phyloP scores from a whole-genome alignment of 2,113 vertebrate species.

The Tylochromis polylepis region DNA sequence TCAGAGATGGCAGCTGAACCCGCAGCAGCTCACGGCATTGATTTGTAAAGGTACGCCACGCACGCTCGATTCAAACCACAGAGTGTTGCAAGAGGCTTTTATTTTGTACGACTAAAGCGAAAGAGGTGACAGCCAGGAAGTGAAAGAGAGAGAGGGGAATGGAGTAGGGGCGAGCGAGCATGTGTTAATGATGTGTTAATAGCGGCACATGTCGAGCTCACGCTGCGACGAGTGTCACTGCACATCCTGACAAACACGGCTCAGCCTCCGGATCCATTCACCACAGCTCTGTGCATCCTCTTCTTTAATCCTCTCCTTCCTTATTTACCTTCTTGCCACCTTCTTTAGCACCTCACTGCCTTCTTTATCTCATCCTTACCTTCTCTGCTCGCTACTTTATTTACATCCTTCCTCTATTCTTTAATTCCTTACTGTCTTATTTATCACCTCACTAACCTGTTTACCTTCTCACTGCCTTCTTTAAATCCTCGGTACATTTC shows the following conservation, averaged over 20 bases:
- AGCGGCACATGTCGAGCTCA: background rate
- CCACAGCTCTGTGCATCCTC: background rate
- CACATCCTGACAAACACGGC: background rate
- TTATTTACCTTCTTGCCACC: background rate
- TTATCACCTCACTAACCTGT: background rate
- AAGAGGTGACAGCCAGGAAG: background rate
- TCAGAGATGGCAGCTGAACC: background rate
- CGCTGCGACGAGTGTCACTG: background rate
- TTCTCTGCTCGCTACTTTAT: background rate
- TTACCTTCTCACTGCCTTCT: background rate
- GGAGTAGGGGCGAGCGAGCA: background rate
- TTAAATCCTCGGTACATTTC: background rate
- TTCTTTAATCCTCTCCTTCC: background rate
- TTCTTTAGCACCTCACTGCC: background rate
- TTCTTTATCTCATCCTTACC: background rate
- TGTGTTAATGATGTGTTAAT: slow-evolving; percentile 15
- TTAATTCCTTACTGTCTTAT: background rate
- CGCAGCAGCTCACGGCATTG: background rate
- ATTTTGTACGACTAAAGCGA: background rate
- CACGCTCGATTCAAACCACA: background rate
- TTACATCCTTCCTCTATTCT: background rate
- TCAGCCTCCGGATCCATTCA: background rate
- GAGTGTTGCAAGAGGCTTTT: background rate
- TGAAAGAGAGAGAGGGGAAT: background rate
- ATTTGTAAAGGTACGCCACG: slow-evolving; percentile 31